Evolutionary conservation across 1,140 invertebrate genomes (phyloP).

Genomic region (Heterodera schachtii): DNA sequence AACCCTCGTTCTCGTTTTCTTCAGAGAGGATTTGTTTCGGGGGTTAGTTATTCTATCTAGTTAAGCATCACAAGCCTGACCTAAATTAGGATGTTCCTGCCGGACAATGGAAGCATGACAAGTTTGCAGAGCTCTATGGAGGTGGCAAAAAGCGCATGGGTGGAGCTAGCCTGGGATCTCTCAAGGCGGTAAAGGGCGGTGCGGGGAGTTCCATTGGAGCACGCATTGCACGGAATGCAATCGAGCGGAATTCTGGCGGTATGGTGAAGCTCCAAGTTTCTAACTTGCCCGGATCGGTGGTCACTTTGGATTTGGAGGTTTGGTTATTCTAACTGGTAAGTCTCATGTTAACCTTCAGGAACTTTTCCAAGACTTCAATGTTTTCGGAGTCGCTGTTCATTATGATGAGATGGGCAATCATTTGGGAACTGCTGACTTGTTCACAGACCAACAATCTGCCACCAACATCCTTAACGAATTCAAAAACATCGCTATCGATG

Average conservation of each 20-base stretch:
- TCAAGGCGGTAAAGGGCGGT: constrained; percentile 18
- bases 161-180: neutral
- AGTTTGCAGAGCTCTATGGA: constrained; percentile 36
- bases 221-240: constrained; percentile 22
- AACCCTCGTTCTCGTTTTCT: constrained; percentile 21
- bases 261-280: constrained; percentile 42
- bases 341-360: constrained; percentile 25
- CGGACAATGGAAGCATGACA: constrained; percentile 41
- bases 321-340: neutral
- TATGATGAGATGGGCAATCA: constrained; percentile 38
- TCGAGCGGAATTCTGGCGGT: constrained; percentile 4
- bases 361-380: constrained; percentile 45
- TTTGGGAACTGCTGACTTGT: constrained; percentile 40
- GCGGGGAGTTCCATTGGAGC: constrained; percentile 16
- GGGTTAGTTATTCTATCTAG: neutral
- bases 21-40: constrained; percentile 32
- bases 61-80: neutral
- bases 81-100: constrained; percentile 30
- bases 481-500: constrained; percentile 45
- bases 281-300: constrained; percentile 36
- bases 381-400: constrained; percentile 40
- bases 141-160: constrained; percentile 9
- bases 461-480: constrained; percentile 35
- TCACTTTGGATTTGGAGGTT: constrained; percentile 45
- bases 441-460: constrained; percentile 32